Evolutionary conservation across 2,113 vertebrate genomes (phyloP), one percentile per base, ranked within the genome.

Genomic region (Tetrax tetrax): DNA sequence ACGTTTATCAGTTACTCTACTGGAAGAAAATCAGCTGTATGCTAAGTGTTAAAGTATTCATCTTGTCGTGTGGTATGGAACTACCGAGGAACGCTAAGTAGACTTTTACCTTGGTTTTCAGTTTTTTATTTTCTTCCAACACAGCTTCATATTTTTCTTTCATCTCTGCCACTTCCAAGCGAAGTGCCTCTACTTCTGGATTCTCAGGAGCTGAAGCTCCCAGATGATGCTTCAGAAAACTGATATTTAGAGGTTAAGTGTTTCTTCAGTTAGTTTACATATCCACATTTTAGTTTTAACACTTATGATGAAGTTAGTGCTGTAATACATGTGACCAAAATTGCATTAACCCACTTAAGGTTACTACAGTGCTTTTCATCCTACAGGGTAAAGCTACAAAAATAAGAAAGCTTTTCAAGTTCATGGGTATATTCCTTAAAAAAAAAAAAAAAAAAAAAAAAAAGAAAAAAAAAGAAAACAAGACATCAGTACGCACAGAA

Each of bases 151-250:
- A 99, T 95, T 99, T 99, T 95, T 99, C 98, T 91, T 99, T 99
- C 83, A 99, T 98, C 74, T 99, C 98, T 68, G 98, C 97, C 79
- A 99, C 96, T 97, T 99, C 99, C 96, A 98, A 91, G 38, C 98
- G 98, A 72, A 99, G 98, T 78, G 98, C 87, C 65, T 99, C 98
- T 6, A 98, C 69, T 89, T 99, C 98, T 22, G 98, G 98, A 15
- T 98, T 98, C 94, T 99, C 99, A 20, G 98, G 96, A 65, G 98
- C 98, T 21, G 98, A 90, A 33, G 97, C 98, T 63, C 98, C 98
- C 85, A 99, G 98, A 83, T 99, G 99, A 92, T 99, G 98, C 97
- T 99, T 99, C 97, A 99, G 97, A 97, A 99, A 99, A 87, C 99
- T 99, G 97, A 22, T 64, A 65, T 96, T 85, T 35, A 61, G 54